phyloP scores from a whole-genome alignment of 2,797 vertebrate species.

The Semaprochilodus insignis region DNA sequence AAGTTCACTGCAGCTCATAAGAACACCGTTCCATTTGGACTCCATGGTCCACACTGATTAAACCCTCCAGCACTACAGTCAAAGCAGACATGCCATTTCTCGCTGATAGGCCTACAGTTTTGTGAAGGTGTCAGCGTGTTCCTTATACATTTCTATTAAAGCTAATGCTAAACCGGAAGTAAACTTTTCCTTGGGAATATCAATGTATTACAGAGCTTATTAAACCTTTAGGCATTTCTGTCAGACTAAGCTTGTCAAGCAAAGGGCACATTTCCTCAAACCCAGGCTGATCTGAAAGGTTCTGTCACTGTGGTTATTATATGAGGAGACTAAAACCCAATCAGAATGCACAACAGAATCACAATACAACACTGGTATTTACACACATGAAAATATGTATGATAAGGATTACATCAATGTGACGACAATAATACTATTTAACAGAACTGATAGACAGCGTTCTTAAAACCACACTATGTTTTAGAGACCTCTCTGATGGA shows the following conservation, averaged over 20 bases:
- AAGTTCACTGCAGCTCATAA: conserved; percentile 45
- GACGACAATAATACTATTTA: background rate
- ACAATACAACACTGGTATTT: background rate
- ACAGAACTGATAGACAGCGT: background rate
- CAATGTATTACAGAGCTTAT: background rate
- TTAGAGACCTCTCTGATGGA: too few species aligned
- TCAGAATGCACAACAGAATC: background rate
- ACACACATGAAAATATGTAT: background rate
- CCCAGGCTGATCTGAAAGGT: background rate
- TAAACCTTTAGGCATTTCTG: background rate
- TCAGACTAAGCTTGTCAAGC: background rate
- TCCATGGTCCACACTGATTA: conserved; percentile 44
- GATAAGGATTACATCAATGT: background rate
- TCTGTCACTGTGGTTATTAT: background rate
- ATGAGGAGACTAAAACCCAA: background rate
- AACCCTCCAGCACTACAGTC: conserved; percentile 31
- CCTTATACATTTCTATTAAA: conserved; percentile 14
- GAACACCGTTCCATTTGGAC: conserved; percentile 48
- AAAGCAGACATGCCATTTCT: conserved; percentile 34
- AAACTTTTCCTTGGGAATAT: background rate
- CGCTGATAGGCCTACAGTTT: conserved; percentile 5
- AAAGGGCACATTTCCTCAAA: background rate
- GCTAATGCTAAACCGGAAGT: background rate
- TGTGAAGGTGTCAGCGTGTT: conserved; percentile 19
- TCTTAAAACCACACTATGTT: background rate